These are phyloP conservation scores for Pholis gunnellus DNA, from an alignment of 2,113 vertebrate genomes.

Conservation along the genomic window DNA sequence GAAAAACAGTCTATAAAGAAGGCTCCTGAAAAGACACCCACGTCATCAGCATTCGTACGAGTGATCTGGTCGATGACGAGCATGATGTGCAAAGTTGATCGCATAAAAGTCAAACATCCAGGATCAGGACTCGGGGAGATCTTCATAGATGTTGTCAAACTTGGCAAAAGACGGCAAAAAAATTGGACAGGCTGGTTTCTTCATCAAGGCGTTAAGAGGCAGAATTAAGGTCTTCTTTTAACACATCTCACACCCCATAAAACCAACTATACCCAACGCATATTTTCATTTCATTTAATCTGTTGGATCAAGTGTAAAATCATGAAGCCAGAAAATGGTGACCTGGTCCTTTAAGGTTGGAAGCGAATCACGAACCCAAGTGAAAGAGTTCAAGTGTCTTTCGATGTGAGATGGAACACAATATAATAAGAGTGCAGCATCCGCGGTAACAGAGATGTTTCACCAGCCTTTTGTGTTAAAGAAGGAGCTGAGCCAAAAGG, in stretches of 20 bases:
- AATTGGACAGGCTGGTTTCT: background rate
- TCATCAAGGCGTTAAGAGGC: background rate
- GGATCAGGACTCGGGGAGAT: background rate
- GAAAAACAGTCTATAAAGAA: background rate
- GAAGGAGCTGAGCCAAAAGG: background rate
- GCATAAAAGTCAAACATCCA: background rate
- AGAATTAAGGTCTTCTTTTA: background rate
- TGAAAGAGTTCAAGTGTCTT: background rate
- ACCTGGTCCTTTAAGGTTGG: background rate
- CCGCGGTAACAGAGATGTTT: background rate
- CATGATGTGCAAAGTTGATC: background rate
- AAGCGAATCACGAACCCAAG: background rate
- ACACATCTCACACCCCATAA: background rate
- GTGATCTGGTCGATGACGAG: background rate
- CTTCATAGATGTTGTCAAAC: background rate
- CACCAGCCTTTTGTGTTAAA: background rate
- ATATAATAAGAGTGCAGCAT: background rate
- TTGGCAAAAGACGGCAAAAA: background rate
- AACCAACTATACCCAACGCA: background rate
- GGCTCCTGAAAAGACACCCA: background rate
- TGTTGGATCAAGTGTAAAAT: background rate
- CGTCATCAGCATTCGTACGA: background rate
- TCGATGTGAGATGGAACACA: background rate
- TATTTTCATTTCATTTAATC: background rate
- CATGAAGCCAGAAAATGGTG: background rate